These are phyloP conservation scores for Chouioia cunea DNA, from an alignment of 2,888 invertebrate species.

Conservation along the genomic window DNA sequence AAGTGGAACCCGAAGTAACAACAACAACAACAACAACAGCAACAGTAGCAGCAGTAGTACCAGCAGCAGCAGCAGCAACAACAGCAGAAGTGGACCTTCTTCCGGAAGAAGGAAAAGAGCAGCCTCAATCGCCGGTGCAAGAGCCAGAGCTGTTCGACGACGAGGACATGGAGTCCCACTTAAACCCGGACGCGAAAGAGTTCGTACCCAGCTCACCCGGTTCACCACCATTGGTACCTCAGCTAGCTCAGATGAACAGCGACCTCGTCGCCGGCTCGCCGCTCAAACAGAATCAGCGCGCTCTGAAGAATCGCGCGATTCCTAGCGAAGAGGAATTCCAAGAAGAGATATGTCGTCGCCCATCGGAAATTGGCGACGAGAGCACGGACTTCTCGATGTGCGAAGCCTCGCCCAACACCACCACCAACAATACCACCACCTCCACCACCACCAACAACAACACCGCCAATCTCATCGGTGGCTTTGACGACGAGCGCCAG, in stretches of 20 bases:
- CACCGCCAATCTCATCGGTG: slow-evolving; percentile 1
- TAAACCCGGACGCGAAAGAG: slow-evolving; percentile 89
- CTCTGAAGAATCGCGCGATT: slow-evolving; percentile 53
- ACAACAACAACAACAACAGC: slow-evolving; percentile 26
- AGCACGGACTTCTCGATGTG: slow-evolving; percentile 71
- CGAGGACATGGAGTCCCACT: slow-evolving; percentile 76
- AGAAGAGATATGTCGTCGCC: slow-evolving; percentile 75
- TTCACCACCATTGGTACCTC: slow-evolving; percentile 11
- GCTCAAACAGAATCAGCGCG: slow-evolving; percentile 72
- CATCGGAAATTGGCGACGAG: slow-evolving; percentile 70
- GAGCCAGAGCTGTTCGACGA: slow-evolving; percentile 28
- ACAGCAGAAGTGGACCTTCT: background rate
- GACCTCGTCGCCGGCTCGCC: slow-evolving; percentile 74
- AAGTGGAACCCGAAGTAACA: slow-evolving; percentile 25
- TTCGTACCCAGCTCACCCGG: slow-evolving; percentile 77
- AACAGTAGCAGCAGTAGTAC: slow-evolving; percentile 39
- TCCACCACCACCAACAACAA: slow-evolving; percentile 6
- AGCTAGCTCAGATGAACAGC: slow-evolving; percentile 15
- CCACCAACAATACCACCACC: slow-evolving; percentile 8
- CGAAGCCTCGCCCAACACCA: slow-evolving; percentile 55
- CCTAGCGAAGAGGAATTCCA: slow-evolving; percentile 76
- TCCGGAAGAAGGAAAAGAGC: background rate
- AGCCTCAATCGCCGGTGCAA: background rate
- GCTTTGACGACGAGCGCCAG: slow-evolving; percentile 11
- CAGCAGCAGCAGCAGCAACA: slow-evolving; percentile 44